Percentiles rank a stretch among this genome's conserved stretches.
These are phyloP conservation scores for Eunapius fragilis DNA, from an alignment of 37 sponge, comb jelly and placozoan species.

Conservation along the genomic window DNA sequence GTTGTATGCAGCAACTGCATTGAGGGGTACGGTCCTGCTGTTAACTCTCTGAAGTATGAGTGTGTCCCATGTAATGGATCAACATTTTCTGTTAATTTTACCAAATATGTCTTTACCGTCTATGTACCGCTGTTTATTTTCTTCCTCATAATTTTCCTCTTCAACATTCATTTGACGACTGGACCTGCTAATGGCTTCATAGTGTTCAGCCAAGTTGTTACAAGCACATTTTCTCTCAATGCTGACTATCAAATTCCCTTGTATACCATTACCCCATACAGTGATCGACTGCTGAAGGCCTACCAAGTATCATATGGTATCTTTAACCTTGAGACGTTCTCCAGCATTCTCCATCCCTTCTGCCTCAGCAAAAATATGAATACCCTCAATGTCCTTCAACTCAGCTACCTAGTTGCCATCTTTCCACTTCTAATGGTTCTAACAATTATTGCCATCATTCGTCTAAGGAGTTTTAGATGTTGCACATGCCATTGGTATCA, in stretches of 20 bases:
- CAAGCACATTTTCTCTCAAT: constrained; percentile 11
- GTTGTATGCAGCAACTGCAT: background rate
- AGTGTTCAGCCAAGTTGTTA: too few species aligned
- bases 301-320: constrained; percentile 50
- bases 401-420: constrained; percentile 40
- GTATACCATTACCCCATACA: background rate
- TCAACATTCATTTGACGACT: constrained; percentile 31
- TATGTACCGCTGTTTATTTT: constrained; percentile 19
- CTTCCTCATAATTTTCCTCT: constrained; percentile 28
- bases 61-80: background rate
- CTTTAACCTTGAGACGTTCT: constrained; percentile 53
- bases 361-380: constrained; percentile 28
- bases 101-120: constrained; percentile 13
- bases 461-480: background rate
- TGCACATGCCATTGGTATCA: background rate
- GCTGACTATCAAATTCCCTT: constrained; percentile 7
- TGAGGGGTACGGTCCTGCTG: constrained; percentile 16
- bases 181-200: constrained; percentile 47
- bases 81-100: background rate
- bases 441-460: constrained; percentile 2
- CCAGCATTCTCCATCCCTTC: background rate
- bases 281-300: background rate
- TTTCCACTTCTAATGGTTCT: constrained; percentile 60
- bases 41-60: constrained; percentile 10
- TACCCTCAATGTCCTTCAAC: constrained; percentile 17